Base-by-base conservation (phyloP, 2,797 vertebrate genomes). In the Varecia variegata region DNA sequence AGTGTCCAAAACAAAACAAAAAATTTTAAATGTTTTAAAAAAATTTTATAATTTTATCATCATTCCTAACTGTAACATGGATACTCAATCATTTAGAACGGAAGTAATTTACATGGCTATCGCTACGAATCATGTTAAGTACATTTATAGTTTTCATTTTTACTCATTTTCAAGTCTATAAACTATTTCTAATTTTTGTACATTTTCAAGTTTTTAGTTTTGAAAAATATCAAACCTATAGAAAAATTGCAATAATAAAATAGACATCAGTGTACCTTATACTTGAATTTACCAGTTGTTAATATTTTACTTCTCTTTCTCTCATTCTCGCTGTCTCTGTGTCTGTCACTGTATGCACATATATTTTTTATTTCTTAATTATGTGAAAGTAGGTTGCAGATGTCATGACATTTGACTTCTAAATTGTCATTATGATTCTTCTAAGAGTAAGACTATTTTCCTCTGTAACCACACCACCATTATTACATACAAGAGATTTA, bases 191-290 rank as follows among this genome's bases (percentile, higher is more conserved):
- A 73, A 83, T 40, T 92, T 96, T 88, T 91, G 17, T 56, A 35
- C 82, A 35, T 23, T 62, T 65, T 83, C 45, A 85, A 77, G 70
- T 54, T 82, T 96, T 83, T 89, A 54, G 25, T 87, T 90, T 81
- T 43, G 58, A 81, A 82, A 90, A 62, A 38, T 47, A 30, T 93
- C 21, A 52, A 73, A 38, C 17, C 58, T 85, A 58, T 30, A 40
- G n/a, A 77, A 94, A 86, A 62, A 13, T 76, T 30, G 2, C 10
- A 67, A 23, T 76, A 86, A 81, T 54, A 65, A 54, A 74, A 27
- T 38, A 43, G 27, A 13, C 38, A 35, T 65, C 15, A 56, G 11
- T 30, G 73, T 50, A 32, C 8, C 35, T 52, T 62, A 13, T 25
- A 50, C 7, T 68, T 73, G 52, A 80, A 45, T 47, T 73, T 56